Percentiles rank a stretch among this genome's conserved stretches.
Conservation (phyloP, 2,797 vertebrate genomes). For the Microctenopoma stevenorrisi region DNA sequence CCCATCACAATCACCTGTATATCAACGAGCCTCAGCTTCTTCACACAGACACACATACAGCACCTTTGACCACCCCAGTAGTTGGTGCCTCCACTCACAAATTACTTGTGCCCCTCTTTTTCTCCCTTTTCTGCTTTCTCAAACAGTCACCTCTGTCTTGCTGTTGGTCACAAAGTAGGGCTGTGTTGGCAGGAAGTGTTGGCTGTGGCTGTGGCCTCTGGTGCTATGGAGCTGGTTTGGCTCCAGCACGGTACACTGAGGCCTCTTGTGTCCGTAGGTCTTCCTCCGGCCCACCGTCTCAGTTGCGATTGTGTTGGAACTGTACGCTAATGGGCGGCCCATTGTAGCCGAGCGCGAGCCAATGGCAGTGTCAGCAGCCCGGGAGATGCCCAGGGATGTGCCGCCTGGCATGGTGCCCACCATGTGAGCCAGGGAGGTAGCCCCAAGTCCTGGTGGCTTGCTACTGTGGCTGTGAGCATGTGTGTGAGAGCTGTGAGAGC, state of each 20-base stretch:
- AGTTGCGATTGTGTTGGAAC: slow-evolving; percentile 80
- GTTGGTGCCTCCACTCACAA: slow-evolving; percentile 45
- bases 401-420: slow-evolving; percentile 78
- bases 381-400: slow-evolving; percentile 74
- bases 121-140: slow-evolving; percentile 64
- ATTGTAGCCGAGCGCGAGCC: slow-evolving; percentile 80
- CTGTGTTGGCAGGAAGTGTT: slow-evolving; percentile 94
- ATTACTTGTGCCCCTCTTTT: slow-evolving; percentile 51
- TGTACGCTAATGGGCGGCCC: slow-evolving; percentile 77
- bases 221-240: slow-evolving; percentile 90
- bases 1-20: slow-evolving; percentile 42
- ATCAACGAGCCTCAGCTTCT: slow-evolving; percentile 46
- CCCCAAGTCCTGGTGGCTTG: slow-evolving; percentile 73
- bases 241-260: slow-evolving; percentile 87
- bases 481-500: slow-evolving; percentile 59
- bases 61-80: slow-evolving; percentile 44
- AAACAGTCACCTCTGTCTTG: slow-evolving; percentile 99
- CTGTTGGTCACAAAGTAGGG: slow-evolving; percentile 99
- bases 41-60: slow-evolving; percentile 68
- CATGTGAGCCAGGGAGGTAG: slow-evolving; percentile 76
- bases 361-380: slow-evolving; percentile 58
- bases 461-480: slow-evolving; percentile 77
- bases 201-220: slow-evolving; percentile 85
- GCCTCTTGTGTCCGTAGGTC: slow-evolving; percentile 90
- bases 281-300: slow-evolving; percentile 93